A percentile compares a stretch with the other conserved stretches of the same genome.
Evolutionary conservation across 2,888 invertebrate species (phyloP).

Genomic region (Diarsia mendica): DNA sequence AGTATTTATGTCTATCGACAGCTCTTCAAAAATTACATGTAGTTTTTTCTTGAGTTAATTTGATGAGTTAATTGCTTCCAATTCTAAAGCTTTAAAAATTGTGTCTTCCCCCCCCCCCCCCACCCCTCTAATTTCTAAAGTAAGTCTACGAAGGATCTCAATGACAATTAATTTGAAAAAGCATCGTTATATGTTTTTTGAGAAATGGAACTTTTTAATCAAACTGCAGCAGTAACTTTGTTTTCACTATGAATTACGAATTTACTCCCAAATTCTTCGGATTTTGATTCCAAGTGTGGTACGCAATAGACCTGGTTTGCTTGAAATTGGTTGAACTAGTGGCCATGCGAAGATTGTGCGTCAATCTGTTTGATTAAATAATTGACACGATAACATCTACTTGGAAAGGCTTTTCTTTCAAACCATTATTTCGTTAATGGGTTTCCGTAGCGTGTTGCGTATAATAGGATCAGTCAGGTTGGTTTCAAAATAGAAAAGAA

Average conservation of each 20-base stretch:
- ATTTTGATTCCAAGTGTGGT: not conserved
- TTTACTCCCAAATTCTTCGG: not conserved
- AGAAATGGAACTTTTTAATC: too few relatives aligned
- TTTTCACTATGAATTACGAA: not conserved
- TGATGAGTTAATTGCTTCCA: too few relatives aligned
- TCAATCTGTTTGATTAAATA: conserved; percentile 31
- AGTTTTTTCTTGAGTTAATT: too few relatives aligned
- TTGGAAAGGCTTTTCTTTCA: conserved; percentile 29
- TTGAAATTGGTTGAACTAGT: not conserved
- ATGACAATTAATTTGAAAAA: too few relatives aligned
- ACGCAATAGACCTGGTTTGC: not conserved
- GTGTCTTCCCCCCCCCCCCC: too few relatives aligned
- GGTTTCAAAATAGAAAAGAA: not conserved
- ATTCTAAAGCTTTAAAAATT: too few relatives aligned
- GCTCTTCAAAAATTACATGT: too few relatives aligned
- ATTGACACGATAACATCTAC: conserved; percentile 37
- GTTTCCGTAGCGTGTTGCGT: conserved; percentile 49
- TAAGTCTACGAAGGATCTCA: too few relatives aligned
- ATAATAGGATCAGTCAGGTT: not conserved
- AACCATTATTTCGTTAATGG: conserved; percentile 54
- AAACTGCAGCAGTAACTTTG: too few relatives aligned
- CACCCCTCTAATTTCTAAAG: too few relatives aligned
- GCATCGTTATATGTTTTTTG: too few relatives aligned
- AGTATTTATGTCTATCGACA: too few relatives aligned
- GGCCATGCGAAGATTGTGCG: not conserved